phyloP scores from a whole-genome alignment of 2,797 vertebrate genomes.

The Pelochelys cantorii region DNA sequence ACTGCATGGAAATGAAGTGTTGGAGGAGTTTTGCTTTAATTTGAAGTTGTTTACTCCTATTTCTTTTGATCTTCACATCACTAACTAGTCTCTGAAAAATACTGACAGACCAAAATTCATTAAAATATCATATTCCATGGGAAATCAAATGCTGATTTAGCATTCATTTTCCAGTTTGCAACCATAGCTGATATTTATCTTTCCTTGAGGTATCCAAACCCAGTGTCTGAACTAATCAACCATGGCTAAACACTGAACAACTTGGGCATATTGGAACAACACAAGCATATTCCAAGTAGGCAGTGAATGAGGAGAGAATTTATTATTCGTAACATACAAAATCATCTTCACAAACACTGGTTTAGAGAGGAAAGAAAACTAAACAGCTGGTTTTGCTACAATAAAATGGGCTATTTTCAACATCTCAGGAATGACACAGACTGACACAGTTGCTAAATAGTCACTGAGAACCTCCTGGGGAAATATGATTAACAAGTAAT shows the following conservation, averaged over 20 bases:
- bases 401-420: not conserved
- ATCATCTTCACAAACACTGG: not conserved
- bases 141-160: not conserved
- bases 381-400: not conserved
- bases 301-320: not conserved
- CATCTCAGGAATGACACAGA: not conserved
- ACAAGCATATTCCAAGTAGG: not conserved
- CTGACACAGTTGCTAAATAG: not conserved
- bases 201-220: not conserved
- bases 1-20: not conserved
- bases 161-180: not conserved
- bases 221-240: not conserved
- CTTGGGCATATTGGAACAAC: not conserved
- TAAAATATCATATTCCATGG: not conserved
- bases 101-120: not conserved
- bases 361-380: not conserved
- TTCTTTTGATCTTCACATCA: not conserved
- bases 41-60: not conserved
- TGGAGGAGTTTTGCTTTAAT: not conserved
- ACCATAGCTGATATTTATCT: not conserved
- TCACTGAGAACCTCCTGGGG: not conserved
- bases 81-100: not conserved
- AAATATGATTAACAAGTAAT: not conserved
- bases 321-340: not conserved
- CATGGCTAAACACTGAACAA: not conserved